Evolutionary conservation across 2,113 vertebrate species (phyloP).

Genomic region (Austrofundulus limnaeus): DNA sequence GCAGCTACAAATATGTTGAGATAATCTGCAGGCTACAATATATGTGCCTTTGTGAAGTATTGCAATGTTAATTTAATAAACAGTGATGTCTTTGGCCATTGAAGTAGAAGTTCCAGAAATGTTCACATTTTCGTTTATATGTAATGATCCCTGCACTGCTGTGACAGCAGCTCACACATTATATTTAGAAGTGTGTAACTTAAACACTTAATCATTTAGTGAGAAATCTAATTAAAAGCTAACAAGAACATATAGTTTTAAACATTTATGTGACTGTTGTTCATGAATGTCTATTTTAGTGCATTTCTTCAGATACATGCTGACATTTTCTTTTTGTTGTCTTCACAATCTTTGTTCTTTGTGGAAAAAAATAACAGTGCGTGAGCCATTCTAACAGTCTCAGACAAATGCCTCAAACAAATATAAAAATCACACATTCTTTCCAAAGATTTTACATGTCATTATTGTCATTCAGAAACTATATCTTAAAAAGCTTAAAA

Average conservation of each 20-base stretch:
- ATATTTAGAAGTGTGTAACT: background rate
- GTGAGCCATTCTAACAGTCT: too few species aligned
- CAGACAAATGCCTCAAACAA: too few species aligned
- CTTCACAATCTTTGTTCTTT: background rate
- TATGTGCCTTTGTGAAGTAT: too few species aligned
- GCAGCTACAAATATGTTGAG: background rate
- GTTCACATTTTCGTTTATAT: background rate
- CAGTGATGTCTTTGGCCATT: background rate
- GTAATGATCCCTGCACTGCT: background rate
- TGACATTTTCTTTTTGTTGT: background rate
- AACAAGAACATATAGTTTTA: background rate
- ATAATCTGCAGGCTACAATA: too few species aligned
- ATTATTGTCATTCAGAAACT: too few species aligned
- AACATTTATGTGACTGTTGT: background rate
- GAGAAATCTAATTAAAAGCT: background rate
- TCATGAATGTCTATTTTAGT: background rate
- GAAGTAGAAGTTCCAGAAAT: background rate
- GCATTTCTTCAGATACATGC: background rate
- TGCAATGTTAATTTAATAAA: background rate
- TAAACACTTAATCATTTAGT: background rate
- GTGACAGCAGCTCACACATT: background rate
- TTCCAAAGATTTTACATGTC: too few species aligned
- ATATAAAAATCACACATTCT: too few species aligned
- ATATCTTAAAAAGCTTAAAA: too few species aligned
- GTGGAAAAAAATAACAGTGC: background rate